Conservation (phyloP, 2,797 vertebrate genomes). For the Peromyscus eremicus region DNA sequence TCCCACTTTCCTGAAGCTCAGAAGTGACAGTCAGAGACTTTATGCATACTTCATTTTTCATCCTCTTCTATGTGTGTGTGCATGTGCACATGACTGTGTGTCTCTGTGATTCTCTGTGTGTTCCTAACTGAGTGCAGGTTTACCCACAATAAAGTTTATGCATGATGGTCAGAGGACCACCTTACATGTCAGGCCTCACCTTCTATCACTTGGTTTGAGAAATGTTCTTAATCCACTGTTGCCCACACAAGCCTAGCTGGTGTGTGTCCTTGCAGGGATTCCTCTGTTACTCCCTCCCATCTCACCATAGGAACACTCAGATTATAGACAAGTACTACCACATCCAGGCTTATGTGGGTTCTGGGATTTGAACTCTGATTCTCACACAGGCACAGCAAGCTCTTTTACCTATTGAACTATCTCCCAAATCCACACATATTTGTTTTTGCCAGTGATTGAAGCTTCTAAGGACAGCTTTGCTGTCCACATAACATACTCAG, state of each 20-base stretch:
- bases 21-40: not conserved
- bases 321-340: not conserved
- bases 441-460: not conserved
- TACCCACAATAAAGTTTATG: not conserved
- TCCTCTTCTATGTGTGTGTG: not conserved
- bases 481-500: not conserved
- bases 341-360: not conserved
- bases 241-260: not conserved
- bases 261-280: not conserved
- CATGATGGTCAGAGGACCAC: not conserved
- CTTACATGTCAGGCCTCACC: not conserved
- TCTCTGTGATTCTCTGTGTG: not conserved
- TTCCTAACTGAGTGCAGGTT: not conserved
- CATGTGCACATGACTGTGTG: not conserved
- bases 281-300: not conserved
- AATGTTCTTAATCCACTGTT: not conserved
- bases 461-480: not conserved
- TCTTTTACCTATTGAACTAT: not conserved
- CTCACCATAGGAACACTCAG: not conserved
- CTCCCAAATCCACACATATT: not conserved
- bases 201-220: not conserved
- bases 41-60: not conserved
- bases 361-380: too few species aligned
- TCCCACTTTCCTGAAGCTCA: not conserved
- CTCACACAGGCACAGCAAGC: not conserved